Percentiles rank a stretch among this genome's conserved stretches.
Evolutionary conservation across 2,888 invertebrate species (phyloP).

Genomic region (Pocota personata): DNA sequence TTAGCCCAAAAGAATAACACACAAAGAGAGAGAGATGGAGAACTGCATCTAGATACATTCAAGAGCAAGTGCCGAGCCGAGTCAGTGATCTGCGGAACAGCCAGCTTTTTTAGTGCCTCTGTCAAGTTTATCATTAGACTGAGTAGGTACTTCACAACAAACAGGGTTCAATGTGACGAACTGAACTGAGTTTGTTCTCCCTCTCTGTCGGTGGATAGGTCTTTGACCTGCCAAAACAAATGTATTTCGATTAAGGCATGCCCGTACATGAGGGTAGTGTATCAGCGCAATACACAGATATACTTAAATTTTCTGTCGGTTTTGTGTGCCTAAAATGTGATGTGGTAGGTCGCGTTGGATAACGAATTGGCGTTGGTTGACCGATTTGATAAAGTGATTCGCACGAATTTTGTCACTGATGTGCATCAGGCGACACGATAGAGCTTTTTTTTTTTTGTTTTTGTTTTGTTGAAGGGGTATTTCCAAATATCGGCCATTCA

Average conservation of each 20-base stretch:
- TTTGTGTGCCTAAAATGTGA: constrained; percentile 57
- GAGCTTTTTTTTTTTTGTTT: constrained; percentile 11
- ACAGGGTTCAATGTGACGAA: constrained; percentile 47
- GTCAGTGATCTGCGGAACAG: constrained; percentile 48
- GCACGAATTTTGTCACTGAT: constrained; percentile 22
- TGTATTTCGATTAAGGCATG: constrained; percentile 61
- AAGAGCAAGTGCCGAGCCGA: constrained; percentile 35
- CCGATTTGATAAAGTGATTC: constrained; percentile 36
- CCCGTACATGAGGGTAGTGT: constrained; percentile 36
- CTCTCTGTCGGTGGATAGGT: constrained; percentile 5
- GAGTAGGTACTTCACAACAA: constrained; percentile 9
- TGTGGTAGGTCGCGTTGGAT: constrained; percentile 72
- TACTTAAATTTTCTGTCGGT: neutral
- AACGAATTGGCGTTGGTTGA: constrained; percentile 45
- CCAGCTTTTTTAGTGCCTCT: constrained; percentile 30
- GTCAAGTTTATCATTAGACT: constrained; percentile 56
- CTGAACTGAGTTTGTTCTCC: constrained; percentile 4
- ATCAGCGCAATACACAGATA: constrained; percentile 17
- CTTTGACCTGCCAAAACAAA: constrained; percentile 61
- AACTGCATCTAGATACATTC: constrained; percentile 42
- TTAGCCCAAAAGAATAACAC: constrained; percentile 43
- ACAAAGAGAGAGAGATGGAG: constrained; percentile 1
- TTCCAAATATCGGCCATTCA: constrained; percentile 47
- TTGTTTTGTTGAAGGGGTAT: neutral
- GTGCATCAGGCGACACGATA: constrained; percentile 35